Evolutionary conservation across 2,888 invertebrate species (phyloP).

Genomic region (Heliconius ethilla): DNA sequence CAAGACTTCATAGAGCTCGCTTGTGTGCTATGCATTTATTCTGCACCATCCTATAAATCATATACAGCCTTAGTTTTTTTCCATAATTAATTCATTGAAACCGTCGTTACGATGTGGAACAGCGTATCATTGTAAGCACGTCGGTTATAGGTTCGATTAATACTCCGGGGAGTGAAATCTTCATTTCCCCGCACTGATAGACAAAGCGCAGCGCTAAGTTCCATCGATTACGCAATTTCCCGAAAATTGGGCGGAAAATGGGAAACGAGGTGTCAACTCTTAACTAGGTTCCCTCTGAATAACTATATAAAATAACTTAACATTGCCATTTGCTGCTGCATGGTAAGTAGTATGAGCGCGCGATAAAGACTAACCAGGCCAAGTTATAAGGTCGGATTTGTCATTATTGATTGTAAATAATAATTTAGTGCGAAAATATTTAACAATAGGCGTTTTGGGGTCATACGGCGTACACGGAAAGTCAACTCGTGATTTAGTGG

Average conservation of each 20-base stretch:
- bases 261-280: too few relatives aligned
- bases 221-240: not conserved
- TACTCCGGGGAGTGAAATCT: not conserved
- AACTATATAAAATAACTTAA: not conserved
- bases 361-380: conserved; percentile 4
- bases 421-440: conserved; percentile 15
- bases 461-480: not conserved
- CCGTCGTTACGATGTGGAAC: not conserved
- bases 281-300: too few relatives aligned
- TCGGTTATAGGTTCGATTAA: not conserved
- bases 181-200: not conserved
- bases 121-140: not conserved
- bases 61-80: conserved; percentile 1
- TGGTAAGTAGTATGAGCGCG: not conserved
- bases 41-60: conserved; percentile 24
- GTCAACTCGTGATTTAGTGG: not conserved
- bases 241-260: not conserved
- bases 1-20: conserved; percentile 4
- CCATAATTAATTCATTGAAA: conserved; percentile 7
- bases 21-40: conserved; percentile 16
- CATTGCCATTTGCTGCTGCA: not conserved
- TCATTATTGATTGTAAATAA: conserved; percentile 21
- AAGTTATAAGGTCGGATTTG: conserved; percentile 18
- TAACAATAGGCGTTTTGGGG: conserved; percentile 1
- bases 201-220: not conserved